Evolutionary conservation across 2,888 invertebrate species (phyloP), one percentile per base, ranked within the genome.

Genomic region (Acleris emargana): DNA sequence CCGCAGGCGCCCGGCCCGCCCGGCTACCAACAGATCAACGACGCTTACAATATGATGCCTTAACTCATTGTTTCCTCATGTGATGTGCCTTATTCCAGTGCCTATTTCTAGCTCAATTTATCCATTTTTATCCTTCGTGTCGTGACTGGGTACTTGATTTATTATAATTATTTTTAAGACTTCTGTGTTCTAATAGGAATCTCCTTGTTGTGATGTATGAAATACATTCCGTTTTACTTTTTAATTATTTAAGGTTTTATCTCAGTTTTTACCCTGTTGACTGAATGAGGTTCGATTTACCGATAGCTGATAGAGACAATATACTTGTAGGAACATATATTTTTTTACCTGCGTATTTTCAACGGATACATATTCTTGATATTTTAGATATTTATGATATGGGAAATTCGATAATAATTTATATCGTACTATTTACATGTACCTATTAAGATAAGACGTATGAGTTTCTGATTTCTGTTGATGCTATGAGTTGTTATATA

Each of bases 1-100:
- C 90, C 90, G 58, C 91, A 90, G 69, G 89, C 91, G 51, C 90
- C 91, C 49, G 92, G 92, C 70, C 92, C 91, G 52, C 91, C 92
- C 49, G 91, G 90, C 1, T 92, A 91, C 72, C 91, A 89, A 67
- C 80, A 86, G 6, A 67, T 76, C 16, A 82, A 77, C 67, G 91
- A 91, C 69, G 74, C 79, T 18, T 89, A 89, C 70, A 82, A 84
- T 67, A 73, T 82, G 68, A 67, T 74, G 70, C 71, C 73, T 68
- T 74, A 71, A 42, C 20, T 42, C 22, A 3, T 59, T 58, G 25
- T 55, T 70, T 63, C 61, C 66, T 59, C 51, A 71, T 70, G 79
- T 79, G 79, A 71, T 70, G 79, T 79, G 79, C 78, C 78, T 79
- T 80, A 71, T 69, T 76, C 74, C 76, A 80, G 79, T 83, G 78